Percentiles rank a stretch among this genome's conserved stretches.
phyloP scores from a whole-genome alignment of 2,888 invertebrate species.

The Acleris laterana region DNA sequence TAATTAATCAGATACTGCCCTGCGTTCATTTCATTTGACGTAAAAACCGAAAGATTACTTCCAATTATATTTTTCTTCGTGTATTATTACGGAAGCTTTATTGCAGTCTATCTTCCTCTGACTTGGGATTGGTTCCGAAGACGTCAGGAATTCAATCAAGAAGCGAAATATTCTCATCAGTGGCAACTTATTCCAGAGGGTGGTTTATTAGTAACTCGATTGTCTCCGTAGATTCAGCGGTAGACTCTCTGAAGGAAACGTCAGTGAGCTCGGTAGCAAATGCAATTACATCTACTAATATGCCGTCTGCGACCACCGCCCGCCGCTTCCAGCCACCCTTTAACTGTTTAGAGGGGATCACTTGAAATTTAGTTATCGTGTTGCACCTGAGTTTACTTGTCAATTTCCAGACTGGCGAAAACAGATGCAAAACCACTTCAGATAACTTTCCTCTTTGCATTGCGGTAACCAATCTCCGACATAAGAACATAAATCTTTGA shows the following conservation, averaged over 20 bases:
- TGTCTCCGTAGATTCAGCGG: constrained; percentile 74
- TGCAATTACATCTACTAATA: constrained; percentile 81
- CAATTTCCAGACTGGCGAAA: constrained; percentile 41
- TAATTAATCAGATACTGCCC: constrained; percentile 69
- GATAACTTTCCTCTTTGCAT: constrained; percentile 16
- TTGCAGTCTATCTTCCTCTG: constrained; percentile 28
- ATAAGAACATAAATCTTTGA: constrained; percentile 15
- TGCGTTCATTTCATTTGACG: constrained; percentile 46
- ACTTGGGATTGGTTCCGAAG: constrained; percentile 41
- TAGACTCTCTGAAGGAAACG: constrained; percentile 73
- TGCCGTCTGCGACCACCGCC: constrained; percentile 75
- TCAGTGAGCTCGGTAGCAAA: constrained; percentile 80
- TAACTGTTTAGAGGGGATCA: constrained; percentile 69
- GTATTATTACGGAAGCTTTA: constrained; percentile 16
- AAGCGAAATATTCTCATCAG: constrained; percentile 76
- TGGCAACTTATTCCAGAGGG: constrained; percentile 74
- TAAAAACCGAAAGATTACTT: constrained; percentile 21
- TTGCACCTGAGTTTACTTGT: constrained; percentile 63
- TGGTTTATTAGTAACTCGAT: constrained; percentile 80
- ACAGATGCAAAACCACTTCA: constrained; percentile 28
- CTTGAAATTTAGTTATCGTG: constrained; percentile 68
- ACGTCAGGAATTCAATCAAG: constrained; percentile 64
- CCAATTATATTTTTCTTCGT: constrained; percentile 22
- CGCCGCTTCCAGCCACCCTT: constrained; percentile 66
- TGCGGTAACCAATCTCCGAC: not conserved